These are phyloP conservation scores for Mola mola DNA, from an alignment of 2,113 vertebrate species.

Conservation along the genomic window DNA sequence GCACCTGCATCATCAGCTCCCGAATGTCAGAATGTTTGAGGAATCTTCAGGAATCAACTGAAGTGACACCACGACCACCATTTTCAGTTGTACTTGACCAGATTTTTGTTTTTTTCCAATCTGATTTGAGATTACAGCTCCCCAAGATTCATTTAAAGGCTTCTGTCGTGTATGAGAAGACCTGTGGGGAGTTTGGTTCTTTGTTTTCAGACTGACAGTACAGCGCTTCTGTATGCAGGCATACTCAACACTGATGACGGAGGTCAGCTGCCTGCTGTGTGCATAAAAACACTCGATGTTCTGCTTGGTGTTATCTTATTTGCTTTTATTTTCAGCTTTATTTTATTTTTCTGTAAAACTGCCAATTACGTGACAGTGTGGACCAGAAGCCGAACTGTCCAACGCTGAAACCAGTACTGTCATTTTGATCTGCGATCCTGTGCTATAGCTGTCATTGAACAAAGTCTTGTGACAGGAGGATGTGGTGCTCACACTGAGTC, in stretches of 20 bases:
- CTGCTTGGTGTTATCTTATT: slow-evolving; percentile 36
- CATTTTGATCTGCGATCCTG: slow-evolving; percentile 25
- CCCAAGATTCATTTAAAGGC: slow-evolving; percentile 19
- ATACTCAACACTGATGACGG: slow-evolving; percentile 42
- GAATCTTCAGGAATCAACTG: slow-evolving; percentile 37
- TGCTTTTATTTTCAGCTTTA: slow-evolving; percentile 37
- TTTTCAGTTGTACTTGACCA: slow-evolving; percentile 28
- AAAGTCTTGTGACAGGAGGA: slow-evolving; percentile 28
- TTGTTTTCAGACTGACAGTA: slow-evolving; percentile 27
- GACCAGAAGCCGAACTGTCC: slow-evolving; percentile 36
- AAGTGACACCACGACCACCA: slow-evolving; percentile 24
- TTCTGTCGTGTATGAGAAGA: slow-evolving; percentile 14
- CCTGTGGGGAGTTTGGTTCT: slow-evolving; percentile 16
- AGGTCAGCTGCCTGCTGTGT: slow-evolving; percentile 34
- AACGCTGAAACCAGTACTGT: slow-evolving; percentile 39
- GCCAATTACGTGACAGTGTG: slow-evolving; percentile 29
- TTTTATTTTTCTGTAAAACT: slow-evolving; percentile 40
- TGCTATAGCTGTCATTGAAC: slow-evolving; percentile 6
- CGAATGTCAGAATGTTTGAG: slow-evolving; percentile 40
- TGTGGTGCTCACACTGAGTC: slow-evolving; percentile 52
- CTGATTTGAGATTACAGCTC: slow-evolving; percentile 24
- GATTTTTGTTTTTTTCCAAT: slow-evolving; percentile 12
- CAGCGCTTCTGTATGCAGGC: slow-evolving; percentile 60
- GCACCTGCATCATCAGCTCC: slow-evolving; percentile 37
- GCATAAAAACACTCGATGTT: slow-evolving; percentile 14